Percentiles rank a stretch among this genome's conserved stretches.
Conservation (phyloP, 2,113 vertebrate genomes). For the Pomatorhinus ruficollis region DNA sequence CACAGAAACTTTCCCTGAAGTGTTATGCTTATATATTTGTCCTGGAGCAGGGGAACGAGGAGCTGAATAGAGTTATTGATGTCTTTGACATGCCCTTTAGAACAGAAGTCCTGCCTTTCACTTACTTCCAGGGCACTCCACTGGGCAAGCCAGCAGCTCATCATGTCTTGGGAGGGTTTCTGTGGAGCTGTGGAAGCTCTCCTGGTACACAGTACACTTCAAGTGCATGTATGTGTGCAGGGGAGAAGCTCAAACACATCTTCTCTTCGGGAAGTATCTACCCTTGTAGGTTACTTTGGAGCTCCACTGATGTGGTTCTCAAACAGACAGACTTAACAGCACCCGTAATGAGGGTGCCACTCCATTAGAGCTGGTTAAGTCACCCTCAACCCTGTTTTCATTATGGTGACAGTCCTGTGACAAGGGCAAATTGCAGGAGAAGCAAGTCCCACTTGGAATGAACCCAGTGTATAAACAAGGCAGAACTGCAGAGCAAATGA, state of each 20-base stretch:
- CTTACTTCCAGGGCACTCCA: neutral
- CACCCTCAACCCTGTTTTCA: constrained; percentile 60
- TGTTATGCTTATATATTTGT: neutral
- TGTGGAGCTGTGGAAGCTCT: neutral
- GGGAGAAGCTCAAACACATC: neutral
- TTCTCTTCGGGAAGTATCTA: neutral
- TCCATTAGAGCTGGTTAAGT: constrained; percentile 58
- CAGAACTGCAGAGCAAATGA: constrained; percentile 42
- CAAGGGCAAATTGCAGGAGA: constrained; percentile 57
- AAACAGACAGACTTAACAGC: constrained; percentile 27
- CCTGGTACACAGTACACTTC: neutral
- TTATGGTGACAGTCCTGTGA: constrained; percentile 35
- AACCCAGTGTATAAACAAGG: constrained; percentile 48
- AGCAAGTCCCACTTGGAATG: constrained; percentile 42
- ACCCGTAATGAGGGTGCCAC: constrained; percentile 36
- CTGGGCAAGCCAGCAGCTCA: neutral
- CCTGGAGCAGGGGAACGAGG: neutral
- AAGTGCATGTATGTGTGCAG: neutral
- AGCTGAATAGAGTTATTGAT: neutral
- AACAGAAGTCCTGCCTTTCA: neutral
- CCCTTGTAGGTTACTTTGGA: neutral
- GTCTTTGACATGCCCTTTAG: neutral
- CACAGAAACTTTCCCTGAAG: neutral
- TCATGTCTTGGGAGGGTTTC: neutral
- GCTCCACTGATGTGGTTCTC: neutral